A percentile compares a stretch with the other conserved stretches of the same genome.
phyloP scores from a whole-genome alignment of 2,797 vertebrate species.

The Chrysocyon brachyurus region DNA sequence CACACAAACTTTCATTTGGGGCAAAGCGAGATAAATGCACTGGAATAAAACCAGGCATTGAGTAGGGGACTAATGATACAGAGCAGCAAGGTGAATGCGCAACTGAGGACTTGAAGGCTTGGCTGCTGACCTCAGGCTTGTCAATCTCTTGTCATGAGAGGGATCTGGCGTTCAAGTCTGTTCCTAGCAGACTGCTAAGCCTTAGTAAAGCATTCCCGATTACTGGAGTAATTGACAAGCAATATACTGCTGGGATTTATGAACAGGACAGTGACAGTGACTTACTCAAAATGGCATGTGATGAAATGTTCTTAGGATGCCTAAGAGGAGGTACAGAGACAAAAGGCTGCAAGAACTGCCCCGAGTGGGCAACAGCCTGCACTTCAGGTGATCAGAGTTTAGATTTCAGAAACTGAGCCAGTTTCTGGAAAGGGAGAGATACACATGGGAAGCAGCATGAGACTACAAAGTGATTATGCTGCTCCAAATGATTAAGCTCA shows the following conservation, averaged over 20 bases:
- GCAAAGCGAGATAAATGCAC: background rate
- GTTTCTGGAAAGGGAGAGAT: background rate
- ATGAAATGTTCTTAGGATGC: background rate
- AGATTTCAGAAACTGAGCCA: background rate
- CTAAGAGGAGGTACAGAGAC: background rate
- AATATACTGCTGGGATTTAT: background rate
- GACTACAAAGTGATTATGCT: background rate
- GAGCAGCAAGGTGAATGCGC: background rate
- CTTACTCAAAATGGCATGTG: background rate
- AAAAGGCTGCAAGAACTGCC: background rate
- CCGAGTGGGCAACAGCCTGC: background rate
- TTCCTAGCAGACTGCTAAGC: background rate
- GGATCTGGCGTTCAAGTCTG: background rate
- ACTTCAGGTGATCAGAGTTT: background rate
- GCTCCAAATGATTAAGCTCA: background rate
- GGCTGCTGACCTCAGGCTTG: background rate
- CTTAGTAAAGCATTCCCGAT: background rate
- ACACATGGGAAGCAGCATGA: background rate
- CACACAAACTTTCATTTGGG: background rate
- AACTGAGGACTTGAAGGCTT: background rate
- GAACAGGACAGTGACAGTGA: background rate
- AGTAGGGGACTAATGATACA: background rate
- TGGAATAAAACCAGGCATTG: background rate
- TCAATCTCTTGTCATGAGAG: background rate
- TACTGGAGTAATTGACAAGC: background rate